These are phyloP conservation scores for Felis chaus DNA, from an alignment of 2,113 vertebrate genomes.

Conservation along the genomic window DNA sequence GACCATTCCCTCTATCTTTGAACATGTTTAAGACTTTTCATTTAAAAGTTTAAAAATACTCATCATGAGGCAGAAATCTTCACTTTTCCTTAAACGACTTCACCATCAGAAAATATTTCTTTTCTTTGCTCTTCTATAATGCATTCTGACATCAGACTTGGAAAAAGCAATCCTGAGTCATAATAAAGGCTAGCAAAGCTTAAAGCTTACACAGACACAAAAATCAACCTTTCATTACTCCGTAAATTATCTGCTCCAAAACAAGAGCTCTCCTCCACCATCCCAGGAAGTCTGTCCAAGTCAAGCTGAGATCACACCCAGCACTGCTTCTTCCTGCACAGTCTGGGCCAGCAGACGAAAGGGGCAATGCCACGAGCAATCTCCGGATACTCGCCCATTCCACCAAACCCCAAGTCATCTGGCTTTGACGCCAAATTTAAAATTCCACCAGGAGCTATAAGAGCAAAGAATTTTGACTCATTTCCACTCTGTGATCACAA, in stretches of 20 bases:
- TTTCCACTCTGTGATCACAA: neutral
- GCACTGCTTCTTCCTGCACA: neutral
- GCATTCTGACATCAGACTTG: neutral
- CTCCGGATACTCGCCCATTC: neutral
- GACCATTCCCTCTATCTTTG: neutral
- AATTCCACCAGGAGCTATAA: neutral
- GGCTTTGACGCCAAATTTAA: neutral
- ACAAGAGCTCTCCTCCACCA: neutral
- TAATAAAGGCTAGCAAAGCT: neutral
- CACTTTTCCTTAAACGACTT: neutral
- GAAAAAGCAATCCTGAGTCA: neutral
- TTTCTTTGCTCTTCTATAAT: neutral
- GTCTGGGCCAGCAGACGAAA: neutral
- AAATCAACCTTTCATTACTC: neutral
- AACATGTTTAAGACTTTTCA: neutral
- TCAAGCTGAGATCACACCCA: neutral
- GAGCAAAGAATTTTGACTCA: neutral
- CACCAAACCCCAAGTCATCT: neutral
- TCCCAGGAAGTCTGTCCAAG: neutral
- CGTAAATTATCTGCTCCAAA: neutral
- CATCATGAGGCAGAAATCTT: neutral
- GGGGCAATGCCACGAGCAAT: neutral
- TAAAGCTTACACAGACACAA: neutral
- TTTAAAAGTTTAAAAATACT: slow-evolving; percentile 2
- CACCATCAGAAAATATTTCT: neutral